A percentile compares a stretch with the other conserved stretches of the same genome.
Conservation (phyloP, 2,888 invertebrate species). For the Piscicola geometra region DNA sequence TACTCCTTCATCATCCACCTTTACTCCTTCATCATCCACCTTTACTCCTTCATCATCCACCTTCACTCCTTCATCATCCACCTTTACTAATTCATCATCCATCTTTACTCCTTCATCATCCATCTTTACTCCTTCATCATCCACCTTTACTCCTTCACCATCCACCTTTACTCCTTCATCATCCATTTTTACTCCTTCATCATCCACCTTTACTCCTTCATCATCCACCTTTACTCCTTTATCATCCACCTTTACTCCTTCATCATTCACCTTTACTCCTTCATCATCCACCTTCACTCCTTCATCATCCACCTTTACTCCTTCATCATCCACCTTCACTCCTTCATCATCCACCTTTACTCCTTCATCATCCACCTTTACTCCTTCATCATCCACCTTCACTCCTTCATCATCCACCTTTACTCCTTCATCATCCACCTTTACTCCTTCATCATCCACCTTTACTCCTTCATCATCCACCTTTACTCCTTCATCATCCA, state of each 20-base stretch:
- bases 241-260: neutral
- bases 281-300: neutral
- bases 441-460: neutral
- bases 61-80: constrained; percentile 4
- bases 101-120: neutral
- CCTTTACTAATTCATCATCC: neutral
- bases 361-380: neutral
- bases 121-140: neutral
- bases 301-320: neutral
- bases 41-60: neutral
- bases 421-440: neutral
- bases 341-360: neutral
- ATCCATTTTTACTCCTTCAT: neutral
- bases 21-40: neutral
- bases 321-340: neutral
- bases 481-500: neutral
- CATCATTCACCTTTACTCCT: neutral
- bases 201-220: neutral
- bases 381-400: neutral
- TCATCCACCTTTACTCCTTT: neutral
- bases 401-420: neutral
- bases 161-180: neutral
- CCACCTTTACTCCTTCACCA: neutral
- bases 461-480: neutral
- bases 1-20: neutral